These are phyloP conservation scores for Habrosyne pyritoides DNA, from an alignment of 2,888 invertebrate species.

Conservation along the genomic window DNA sequence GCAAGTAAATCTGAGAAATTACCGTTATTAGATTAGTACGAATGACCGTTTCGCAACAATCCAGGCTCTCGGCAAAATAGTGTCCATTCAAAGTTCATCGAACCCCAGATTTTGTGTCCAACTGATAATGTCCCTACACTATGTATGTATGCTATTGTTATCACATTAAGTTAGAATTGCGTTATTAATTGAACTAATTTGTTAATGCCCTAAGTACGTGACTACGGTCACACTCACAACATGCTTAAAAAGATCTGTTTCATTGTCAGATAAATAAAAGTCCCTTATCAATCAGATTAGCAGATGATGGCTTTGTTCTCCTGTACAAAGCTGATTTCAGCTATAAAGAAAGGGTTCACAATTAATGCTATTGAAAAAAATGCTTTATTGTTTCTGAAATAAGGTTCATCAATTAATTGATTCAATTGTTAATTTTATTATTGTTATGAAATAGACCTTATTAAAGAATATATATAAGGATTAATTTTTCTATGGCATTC, in stretches of 20 bases:
- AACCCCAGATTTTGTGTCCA: constrained; percentile 45
- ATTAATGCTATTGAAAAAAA: too few species aligned
- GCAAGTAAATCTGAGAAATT: not conserved
- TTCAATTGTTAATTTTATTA: too few species aligned
- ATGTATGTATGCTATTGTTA: constrained; percentile 44
- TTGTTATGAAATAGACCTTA: too few species aligned
- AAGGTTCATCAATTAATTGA: too few species aligned
- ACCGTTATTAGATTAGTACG: not conserved
- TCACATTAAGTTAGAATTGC: constrained; percentile 49
- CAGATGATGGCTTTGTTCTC: too few species aligned
- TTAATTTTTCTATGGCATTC: too few species aligned
- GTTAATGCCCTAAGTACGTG: constrained; percentile 39
- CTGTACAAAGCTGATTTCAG: too few species aligned
- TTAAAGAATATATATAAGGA: too few species aligned
- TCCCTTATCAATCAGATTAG: not conserved
- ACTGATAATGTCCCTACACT: constrained; percentile 31
- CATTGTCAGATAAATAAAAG: not conserved
- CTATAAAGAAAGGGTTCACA: too few species aligned
- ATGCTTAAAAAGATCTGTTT: too few species aligned
- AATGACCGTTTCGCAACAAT: constrained; percentile 15
- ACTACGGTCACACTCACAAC: constrained; percentile 26
- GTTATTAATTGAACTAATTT: constrained; percentile 48
- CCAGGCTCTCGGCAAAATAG: constrained; percentile 2
- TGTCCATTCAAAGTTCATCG: constrained; percentile 38
- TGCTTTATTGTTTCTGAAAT: too few species aligned